A percentile compares a stretch with the other conserved stretches of the same genome.
phyloP scores from a whole-genome alignment of 2,113 vertebrate genomes.

The Mustela nigripes region DNA sequence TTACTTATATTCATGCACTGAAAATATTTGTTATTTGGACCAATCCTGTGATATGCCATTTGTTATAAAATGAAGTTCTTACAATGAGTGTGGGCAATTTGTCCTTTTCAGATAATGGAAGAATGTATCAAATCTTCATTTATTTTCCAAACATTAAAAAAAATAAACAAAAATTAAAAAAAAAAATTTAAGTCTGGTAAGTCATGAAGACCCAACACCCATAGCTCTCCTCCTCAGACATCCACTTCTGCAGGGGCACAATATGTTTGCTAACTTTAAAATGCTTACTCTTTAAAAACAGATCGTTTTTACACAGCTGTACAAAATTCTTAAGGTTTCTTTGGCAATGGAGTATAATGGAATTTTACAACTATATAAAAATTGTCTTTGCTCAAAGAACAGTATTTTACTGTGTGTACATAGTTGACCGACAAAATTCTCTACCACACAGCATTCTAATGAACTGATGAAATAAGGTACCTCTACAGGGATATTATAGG shows the following conservation, averaged over 20 bases:
- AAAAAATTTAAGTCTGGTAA: slow-evolving; percentile 86
- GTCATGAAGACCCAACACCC: slow-evolving; percentile 80
- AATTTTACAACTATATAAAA: slow-evolving; percentile 93
- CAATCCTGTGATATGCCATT: slow-evolving; percentile 86
- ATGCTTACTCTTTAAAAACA: slow-evolving; percentile 91
- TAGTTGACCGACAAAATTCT: slow-evolving; percentile 87
- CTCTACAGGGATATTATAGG: slow-evolving; percentile 89
- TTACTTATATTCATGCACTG: slow-evolving; percentile 80
- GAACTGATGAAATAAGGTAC: slow-evolving; percentile 88
- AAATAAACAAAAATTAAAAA: slow-evolving; percentile 82
- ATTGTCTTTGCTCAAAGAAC: slow-evolving; percentile 92
- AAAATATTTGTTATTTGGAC: slow-evolving; percentile 87
- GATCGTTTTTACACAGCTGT: slow-evolving; percentile 93
- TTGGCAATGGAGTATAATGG: slow-evolving; percentile 93
- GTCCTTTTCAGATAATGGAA: slow-evolving; percentile 84
- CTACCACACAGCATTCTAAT: slow-evolving; percentile 89
- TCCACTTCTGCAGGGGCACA: slow-evolving; percentile 88
- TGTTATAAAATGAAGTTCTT: slow-evolving; percentile 86
- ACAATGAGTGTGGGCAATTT: slow-evolving; percentile 79
- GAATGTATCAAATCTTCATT: slow-evolving; percentile 87
- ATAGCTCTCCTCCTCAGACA: slow-evolving; percentile 84
- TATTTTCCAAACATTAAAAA: slow-evolving; percentile 85
- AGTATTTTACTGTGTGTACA: slow-evolving; percentile 90
- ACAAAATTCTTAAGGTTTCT: slow-evolving; percentile 90
- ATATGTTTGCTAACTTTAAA: slow-evolving; percentile 90